phyloP scores from a whole-genome alignment of 23 tunicate genomes.

The Aplidium turbinatum region DNA sequence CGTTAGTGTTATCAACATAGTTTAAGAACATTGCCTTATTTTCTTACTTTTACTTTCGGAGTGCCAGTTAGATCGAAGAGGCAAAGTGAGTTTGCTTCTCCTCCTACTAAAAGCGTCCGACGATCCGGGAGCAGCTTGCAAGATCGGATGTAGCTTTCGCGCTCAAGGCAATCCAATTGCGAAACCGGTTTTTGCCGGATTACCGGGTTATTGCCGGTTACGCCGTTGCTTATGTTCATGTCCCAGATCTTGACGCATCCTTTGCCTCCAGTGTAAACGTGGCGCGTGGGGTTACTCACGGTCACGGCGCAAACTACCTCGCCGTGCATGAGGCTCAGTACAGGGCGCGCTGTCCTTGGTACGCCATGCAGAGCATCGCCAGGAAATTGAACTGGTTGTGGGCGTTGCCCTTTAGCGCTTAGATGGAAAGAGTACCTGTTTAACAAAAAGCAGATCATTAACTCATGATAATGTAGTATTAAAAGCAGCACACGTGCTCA shows the following conservation, averaged over 20 bases:
- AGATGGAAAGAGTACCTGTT: slow-evolving; percentile 84
- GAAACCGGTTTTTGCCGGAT: slow-evolving; percentile 76
- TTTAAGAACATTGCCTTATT: no score
- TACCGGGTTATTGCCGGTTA: slow-evolving; percentile 37
- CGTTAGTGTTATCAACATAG: no score
- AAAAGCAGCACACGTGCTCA: no score
- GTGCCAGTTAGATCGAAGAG: slow-evolving; percentile 73
- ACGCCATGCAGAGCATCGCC: slow-evolving; percentile 90
- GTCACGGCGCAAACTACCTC: slow-evolving; percentile 98
- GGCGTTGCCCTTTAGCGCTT: slow-evolving; percentile 80
- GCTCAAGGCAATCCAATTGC: slow-evolving; percentile 78
- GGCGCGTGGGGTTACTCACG: slow-evolving; percentile 84
- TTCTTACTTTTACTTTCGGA: slow-evolving; percentile 66
- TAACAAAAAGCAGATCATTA: neutral
- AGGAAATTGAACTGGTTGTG: slow-evolving; percentile 90
- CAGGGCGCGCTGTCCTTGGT: slow-evolving; percentile 68
- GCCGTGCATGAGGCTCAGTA: slow-evolving; percentile 74
- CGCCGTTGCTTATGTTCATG: slow-evolving; percentile 58
- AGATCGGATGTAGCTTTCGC: slow-evolving; percentile 86
- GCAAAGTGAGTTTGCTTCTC: slow-evolving; percentile 79
- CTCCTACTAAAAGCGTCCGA: slow-evolving; percentile 84
- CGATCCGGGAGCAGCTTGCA: slow-evolving; percentile 90
- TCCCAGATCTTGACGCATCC: slow-evolving; percentile 98
- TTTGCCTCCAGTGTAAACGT: slow-evolving; percentile 92
- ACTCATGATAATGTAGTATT: neutral